phyloP scores from a whole-genome alignment of 2,797 vertebrate genomes.

The Anguilla pacifica region DNA sequence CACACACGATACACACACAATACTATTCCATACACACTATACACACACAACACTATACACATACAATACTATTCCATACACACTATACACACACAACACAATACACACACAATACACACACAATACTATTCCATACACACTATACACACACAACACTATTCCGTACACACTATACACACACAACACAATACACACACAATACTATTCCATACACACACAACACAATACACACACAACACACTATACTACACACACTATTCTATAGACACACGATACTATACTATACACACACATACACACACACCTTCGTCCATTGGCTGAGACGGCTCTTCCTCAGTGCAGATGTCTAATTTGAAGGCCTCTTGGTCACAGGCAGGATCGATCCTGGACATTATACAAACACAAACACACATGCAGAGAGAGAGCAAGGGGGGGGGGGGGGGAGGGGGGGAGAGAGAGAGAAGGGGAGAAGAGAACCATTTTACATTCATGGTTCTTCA shows the following conservation, averaged over 20 bases:
- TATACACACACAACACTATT: too few species aligned
- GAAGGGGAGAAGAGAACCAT: neutral
- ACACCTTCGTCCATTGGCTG: conserved; percentile 19
- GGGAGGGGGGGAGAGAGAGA: too few species aligned
- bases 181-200: too few species aligned
- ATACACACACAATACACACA: neutral
- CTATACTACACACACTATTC: neutral
- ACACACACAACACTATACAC: too few species aligned
- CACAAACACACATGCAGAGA: too few species aligned
- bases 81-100: too few species aligned
- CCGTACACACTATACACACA: too few species aligned
- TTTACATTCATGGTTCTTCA: neutral
- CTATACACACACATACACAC: neutral
- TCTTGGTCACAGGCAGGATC: neutral
- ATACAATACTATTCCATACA: too few species aligned
- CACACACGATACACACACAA: too few species aligned
- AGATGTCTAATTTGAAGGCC: neutral
- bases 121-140: neutral
- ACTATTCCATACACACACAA: too few species aligned
- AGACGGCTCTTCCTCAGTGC: neutral
- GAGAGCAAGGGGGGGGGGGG: too few species aligned
- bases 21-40: too few species aligned
- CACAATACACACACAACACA: neutral
- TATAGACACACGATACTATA: neutral
- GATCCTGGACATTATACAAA: neutral